Base-by-base conservation (phyloP, 2,888 invertebrate genomes). In the Tiliacea citrago region DNA sequence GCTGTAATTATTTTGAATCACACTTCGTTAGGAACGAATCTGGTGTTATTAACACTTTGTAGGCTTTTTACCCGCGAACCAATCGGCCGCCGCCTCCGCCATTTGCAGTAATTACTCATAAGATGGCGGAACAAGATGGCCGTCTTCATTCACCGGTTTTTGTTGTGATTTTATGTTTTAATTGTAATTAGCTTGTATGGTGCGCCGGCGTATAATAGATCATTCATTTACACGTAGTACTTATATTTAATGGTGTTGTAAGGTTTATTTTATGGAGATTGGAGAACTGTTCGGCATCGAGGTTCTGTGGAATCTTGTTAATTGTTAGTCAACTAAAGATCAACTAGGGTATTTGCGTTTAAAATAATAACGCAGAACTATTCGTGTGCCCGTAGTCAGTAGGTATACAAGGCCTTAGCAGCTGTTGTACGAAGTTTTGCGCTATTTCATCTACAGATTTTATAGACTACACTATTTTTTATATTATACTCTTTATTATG, bases 11-110 rank as follows among this genome's bases (percentile, higher is more conserved):
- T 90, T 88, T 90, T 88, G 93, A 93, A 94, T 94, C 93, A 92
- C 92, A 92, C 93, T 93, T 93, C 91, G 92, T 93, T 94, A 95
- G 89, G 91, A 90, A 88, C 91, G 92, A 94, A 95, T 95, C 95
- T 94, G 93, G 90, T 89, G 91, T 92, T 93, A 93, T 95, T 94
- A 95, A 91, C 93, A 93, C 94, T 93, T 91, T 89, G 91, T 86
- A 82, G 83, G 88, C 89, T 94, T 94, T 94, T 94, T 95, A 91
- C 91, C 88, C 90, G 91, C 88, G 89, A 88, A 88, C 94, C 94
- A 93, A 94, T 93, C 91, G 35, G 62, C n/a, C 62, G 86, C 85
- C 82, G 84, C 84, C 84, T 86, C 91, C 84, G 94, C 94, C 96
- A 96, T 95, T 93, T 93, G 92, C 84, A 75, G 90, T 91, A 94